phyloP scores from a whole-genome alignment of 2,113 vertebrate species.

The Carlito syrichta region DNA sequence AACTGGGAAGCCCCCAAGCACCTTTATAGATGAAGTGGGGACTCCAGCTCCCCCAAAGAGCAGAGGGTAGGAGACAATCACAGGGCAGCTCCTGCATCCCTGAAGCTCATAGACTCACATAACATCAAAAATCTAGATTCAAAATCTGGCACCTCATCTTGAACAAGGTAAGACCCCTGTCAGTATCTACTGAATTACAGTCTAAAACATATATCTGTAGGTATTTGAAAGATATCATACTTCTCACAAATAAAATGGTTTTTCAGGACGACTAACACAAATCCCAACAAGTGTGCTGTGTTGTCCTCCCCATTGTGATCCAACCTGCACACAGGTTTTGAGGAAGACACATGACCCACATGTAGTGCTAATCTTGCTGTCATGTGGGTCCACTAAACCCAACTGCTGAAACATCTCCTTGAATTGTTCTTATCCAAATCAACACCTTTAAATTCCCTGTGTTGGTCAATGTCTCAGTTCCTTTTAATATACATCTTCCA shows the following conservation, averaged over 20 bases:
- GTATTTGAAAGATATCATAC: neutral
- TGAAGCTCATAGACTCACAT: neutral
- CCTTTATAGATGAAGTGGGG: conserved; percentile 25
- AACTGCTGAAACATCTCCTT: neutral
- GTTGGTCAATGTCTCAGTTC: neutral
- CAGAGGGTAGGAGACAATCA: neutral
- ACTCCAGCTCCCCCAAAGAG: neutral
- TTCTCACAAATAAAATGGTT: conserved; percentile 2
- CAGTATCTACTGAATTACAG: neutral
- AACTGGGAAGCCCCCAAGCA: conserved; percentile 32
- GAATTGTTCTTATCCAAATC: conserved; percentile 6
- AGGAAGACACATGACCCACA: neutral
- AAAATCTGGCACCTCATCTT: neutral
- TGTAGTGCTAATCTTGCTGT: rapidly evolving
- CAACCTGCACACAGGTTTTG: rapidly evolving
- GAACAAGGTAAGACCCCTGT: neutral
- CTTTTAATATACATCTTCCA: conserved; percentile 10
- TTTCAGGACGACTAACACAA: neutral
- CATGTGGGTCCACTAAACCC: neutral
- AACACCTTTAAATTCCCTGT: neutral
- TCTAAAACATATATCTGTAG: neutral
- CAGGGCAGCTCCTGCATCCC: neutral
- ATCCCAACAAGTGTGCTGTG: neutral
- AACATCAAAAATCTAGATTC: neutral
- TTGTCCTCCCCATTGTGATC: neutral